These are phyloP conservation scores for Drosophila buzzatii DNA, from an alignment of 2,888 invertebrate genomes.

Conservation along the genomic window DNA sequence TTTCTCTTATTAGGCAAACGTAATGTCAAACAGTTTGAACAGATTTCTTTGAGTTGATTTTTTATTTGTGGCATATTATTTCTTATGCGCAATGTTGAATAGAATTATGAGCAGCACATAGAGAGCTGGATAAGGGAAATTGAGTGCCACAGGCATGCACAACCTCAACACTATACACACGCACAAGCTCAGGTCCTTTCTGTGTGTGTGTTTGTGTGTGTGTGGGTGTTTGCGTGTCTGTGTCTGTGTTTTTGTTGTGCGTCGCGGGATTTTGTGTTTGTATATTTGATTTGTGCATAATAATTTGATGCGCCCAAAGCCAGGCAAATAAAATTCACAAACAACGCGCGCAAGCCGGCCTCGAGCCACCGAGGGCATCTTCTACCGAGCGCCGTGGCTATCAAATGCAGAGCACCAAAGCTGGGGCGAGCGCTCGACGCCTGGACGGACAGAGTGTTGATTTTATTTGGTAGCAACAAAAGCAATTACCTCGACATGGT, in stretches of 20 bases:
- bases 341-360: slow-evolving; percentile 28
- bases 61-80: neutral
- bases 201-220: slow-evolving; percentile 3
- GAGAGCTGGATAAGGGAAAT: slow-evolving; percentile 25
- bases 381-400: slow-evolving; percentile 6
- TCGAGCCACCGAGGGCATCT: slow-evolving; percentile 24
- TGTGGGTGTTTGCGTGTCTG: slow-evolving; percentile 21
- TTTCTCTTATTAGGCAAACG: slow-evolving; percentile 36
- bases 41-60: neutral
- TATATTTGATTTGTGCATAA: slow-evolving; percentile 76
- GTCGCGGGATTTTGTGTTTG: slow-evolving; percentile 59
- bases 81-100: slow-evolving; percentile 24
- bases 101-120: slow-evolving; percentile 15
- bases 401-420: slow-evolving; percentile 9
- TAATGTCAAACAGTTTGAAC: slow-evolving; percentile 4
- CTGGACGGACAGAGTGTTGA: slow-evolving; percentile 60
- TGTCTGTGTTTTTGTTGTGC: slow-evolving; percentile 24
- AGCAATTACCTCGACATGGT: slow-evolving; percentile 69
- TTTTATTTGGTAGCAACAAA: slow-evolving; percentile 73
- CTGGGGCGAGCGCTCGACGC: neutral
- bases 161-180: slow-evolving; percentile 9
- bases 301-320: slow-evolving; percentile 69
- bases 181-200: slow-evolving; percentile 16
- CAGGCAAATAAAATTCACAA: slow-evolving; percentile 67
- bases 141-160: slow-evolving; percentile 27